phyloP scores from a whole-genome alignment of 2,888 invertebrate species.

The Temnothorax rugatulus region DNA sequence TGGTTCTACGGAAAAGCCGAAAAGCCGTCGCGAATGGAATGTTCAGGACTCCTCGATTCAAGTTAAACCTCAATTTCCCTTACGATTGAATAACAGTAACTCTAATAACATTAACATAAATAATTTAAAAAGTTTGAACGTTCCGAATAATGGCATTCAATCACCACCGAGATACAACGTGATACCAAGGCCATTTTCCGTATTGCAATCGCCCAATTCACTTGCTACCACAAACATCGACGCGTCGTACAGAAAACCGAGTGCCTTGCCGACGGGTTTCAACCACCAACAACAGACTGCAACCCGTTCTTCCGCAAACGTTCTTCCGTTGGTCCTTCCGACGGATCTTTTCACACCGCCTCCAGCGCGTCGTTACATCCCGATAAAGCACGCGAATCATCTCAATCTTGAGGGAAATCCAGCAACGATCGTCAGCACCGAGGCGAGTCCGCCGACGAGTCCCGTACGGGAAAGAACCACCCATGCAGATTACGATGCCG shows the following conservation, averaged over 20 bases:
- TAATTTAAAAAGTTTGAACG: neutral
- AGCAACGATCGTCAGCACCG: neutral
- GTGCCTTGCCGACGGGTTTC: neutral
- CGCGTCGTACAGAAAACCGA: neutral
- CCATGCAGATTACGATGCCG: neutral
- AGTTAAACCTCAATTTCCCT: neutral
- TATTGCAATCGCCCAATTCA: neutral
- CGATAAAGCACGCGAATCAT: slow-evolving; percentile 19
- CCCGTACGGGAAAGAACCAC: neutral
- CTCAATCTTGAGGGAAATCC: neutral
- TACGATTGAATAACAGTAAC: neutral
- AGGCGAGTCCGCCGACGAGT: neutral
- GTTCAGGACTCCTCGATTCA: neutral
- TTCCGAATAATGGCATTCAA: neutral
- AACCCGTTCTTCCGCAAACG: slow-evolving; percentile 20
- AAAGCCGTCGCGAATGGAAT: slow-evolving; percentile 5
- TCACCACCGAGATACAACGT: slow-evolving; percentile 54
- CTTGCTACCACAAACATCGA: neutral
- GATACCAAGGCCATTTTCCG: slow-evolving; percentile 63
- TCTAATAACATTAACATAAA: neutral
- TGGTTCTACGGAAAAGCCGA: neutral
- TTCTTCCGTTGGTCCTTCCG: slow-evolving; percentile 39
- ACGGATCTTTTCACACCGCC: slow-evolving; percentile 13
- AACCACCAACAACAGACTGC: neutral
- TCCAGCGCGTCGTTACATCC: slow-evolving; percentile 14